Conservation (phyloP, 1,140 invertebrate species). For the Caenorhabditis elegans region DNA sequence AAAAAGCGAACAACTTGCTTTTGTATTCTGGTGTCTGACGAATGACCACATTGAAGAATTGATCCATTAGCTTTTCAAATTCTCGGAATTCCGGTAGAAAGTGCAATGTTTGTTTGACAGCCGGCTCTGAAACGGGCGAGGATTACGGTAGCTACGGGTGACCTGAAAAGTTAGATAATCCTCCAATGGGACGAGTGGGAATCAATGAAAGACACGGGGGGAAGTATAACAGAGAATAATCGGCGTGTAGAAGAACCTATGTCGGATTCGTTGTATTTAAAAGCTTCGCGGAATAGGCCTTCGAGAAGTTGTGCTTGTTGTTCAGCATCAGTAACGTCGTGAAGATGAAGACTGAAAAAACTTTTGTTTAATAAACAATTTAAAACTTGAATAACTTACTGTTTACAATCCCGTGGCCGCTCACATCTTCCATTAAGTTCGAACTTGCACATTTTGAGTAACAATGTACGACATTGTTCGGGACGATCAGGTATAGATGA, state of each 20-base stretch:
- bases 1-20: neutral
- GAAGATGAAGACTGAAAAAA: neutral
- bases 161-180: neutral
- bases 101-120: neutral
- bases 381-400: neutral
- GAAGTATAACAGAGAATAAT: neutral
- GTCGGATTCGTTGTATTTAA: neutral
- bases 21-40: neutral
- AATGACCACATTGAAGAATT: neutral
- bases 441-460: neutral
- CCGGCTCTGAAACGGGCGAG: neutral
- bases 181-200: neutral
- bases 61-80: constrained; percentile 3
- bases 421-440: neutral
- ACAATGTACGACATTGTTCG: neutral
- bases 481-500: neutral
- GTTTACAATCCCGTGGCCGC: neutral
- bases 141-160: neutral
- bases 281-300: neutral
- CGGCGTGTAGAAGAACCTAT: neutral
- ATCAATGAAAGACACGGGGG: neutral
- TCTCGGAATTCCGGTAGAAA: neutral
- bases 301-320: neutral
- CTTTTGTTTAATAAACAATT: neutral
- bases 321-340: neutral